phyloP scores from a whole-genome alignment of 2,113 vertebrate genomes.

The Notothenia coriiceps region DNA sequence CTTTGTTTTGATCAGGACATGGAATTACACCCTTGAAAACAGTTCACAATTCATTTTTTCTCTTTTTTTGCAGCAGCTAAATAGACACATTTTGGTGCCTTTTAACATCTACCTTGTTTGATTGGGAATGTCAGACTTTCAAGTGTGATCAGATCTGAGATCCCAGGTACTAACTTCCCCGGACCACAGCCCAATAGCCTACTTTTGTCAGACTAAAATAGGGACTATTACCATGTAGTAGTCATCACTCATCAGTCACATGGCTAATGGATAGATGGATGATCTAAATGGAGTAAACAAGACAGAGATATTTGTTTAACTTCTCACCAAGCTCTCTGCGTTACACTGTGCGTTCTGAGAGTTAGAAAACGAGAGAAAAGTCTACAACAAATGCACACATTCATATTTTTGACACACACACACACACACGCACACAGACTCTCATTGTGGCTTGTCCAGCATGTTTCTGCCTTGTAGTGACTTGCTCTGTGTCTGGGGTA shows the following conservation, averaged over 20 bases:
- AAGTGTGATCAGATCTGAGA: too few species aligned
- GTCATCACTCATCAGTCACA: too few species aligned
- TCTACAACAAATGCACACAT: not conserved
- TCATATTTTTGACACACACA: not conserved
- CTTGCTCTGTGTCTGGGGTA: constrained; percentile 10
- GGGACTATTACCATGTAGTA: too few species aligned
- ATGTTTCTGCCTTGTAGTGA: constrained; percentile 26
- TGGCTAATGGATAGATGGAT: too few species aligned
- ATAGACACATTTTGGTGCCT: too few species aligned
- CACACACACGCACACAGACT: not conserved
- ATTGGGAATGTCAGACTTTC: not conserved
- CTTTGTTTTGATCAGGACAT: constrained; percentile 5
- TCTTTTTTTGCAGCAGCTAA: not conserved
- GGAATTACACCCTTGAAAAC: not conserved
- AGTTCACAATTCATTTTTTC: too few species aligned
- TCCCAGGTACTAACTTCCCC: too few species aligned
- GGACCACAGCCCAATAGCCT: too few species aligned
- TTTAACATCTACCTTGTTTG: not conserved
- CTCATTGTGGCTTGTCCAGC: not conserved
- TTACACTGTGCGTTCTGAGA: not conserved
- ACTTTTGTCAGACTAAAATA: too few species aligned
- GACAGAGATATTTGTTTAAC: too few species aligned
- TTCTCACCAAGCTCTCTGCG: not conserved
- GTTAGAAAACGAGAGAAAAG: not conserved
- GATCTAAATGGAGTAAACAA: too few species aligned